These are phyloP conservation scores for Asbolus verrucosus DNA, from an alignment of 1,140 invertebrate genomes.

Conservation along the genomic window DNA sequence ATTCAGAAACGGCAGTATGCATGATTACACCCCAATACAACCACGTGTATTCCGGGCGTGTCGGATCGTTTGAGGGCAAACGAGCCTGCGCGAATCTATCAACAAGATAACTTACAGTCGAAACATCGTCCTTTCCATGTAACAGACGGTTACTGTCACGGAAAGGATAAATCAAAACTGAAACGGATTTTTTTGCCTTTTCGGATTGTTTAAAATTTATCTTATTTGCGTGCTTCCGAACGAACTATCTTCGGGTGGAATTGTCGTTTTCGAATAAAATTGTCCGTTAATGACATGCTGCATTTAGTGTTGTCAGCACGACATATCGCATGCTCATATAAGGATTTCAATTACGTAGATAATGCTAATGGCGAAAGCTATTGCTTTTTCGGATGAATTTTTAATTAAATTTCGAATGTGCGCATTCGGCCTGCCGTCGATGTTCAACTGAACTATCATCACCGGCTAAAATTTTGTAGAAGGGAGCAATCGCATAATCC, in stretches of 20 bases:
- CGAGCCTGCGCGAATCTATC: slow-evolving; percentile 43
- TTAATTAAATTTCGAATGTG: not conserved
- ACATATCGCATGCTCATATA: slow-evolving; percentile 30
- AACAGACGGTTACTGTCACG: slow-evolving; percentile 53
- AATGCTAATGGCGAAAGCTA: slow-evolving; percentile 21
- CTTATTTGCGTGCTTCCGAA: slow-evolving; percentile 47
- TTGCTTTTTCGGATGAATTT: not conserved
- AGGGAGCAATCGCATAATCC: too few relatives aligned
- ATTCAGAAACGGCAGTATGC: slow-evolving; percentile 42
- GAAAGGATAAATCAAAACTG: slow-evolving; percentile 45
- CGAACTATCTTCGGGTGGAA: slow-evolving; percentile 20
- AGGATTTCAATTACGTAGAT: slow-evolving; percentile 21
- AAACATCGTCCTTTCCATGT: slow-evolving; percentile 48
- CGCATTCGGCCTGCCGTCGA: not conserved
- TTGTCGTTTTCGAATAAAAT: slow-evolving; percentile 36
- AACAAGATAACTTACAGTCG: slow-evolving; percentile 48
- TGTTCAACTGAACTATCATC: not conserved
- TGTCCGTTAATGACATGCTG: slow-evolving; percentile 36
- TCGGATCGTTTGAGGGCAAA: slow-evolving; percentile 45
- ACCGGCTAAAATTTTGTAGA: too few relatives aligned
- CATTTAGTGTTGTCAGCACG: slow-evolving; percentile 34
- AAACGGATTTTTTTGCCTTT: not conserved
- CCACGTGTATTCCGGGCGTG: slow-evolving; percentile 46
- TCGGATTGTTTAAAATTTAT: slow-evolving; percentile 40
- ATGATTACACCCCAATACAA: slow-evolving; percentile 45